Conservation (phyloP, 64 coral and sea anemone genomes). For the Pocillopora verrucosa region DNA sequence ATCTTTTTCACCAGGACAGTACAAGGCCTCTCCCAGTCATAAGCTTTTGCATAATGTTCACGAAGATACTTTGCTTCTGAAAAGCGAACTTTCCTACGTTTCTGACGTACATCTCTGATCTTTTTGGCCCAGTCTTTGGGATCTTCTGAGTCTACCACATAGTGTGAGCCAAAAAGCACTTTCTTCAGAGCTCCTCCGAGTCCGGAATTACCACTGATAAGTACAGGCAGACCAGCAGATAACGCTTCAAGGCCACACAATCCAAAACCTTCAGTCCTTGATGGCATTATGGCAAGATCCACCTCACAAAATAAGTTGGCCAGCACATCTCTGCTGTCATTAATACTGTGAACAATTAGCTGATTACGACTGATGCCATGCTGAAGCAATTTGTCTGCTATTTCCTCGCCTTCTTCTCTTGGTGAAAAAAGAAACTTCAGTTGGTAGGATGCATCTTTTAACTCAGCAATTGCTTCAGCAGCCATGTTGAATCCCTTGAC, state of each 20-base stretch:
- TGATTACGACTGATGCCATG: not conserved
- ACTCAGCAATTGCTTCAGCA: not conserved
- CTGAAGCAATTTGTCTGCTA: not conserved
- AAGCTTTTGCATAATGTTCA: not conserved
- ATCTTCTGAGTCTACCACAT: not conserved
- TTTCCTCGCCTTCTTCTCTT: not conserved
- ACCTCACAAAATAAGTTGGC: not conserved
- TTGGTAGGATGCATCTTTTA: not conserved
- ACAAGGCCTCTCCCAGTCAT: not conserved
- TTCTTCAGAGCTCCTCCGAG: not conserved
- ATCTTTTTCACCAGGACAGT: not conserved
- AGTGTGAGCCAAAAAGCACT: not conserved
- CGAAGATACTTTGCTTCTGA: not conserved
- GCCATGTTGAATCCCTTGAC: constrained; percentile 9
- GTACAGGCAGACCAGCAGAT: constrained; percentile 33
- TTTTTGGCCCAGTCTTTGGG: not conserved
- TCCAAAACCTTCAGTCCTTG: constrained; percentile 20
- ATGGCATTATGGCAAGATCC: constrained; percentile 23
- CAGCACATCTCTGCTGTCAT: constrained; percentile 8
- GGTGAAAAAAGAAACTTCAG: not conserved
- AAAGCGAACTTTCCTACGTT: not conserved
- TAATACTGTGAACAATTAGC: not conserved
- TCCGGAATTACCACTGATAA: not conserved
- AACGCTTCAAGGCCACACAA: constrained; percentile 5
- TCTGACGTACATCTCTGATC: not conserved